Evolutionary conservation across 2,888 invertebrate species (phyloP).

Genomic region (Caenorhabditis sp.): DNA sequence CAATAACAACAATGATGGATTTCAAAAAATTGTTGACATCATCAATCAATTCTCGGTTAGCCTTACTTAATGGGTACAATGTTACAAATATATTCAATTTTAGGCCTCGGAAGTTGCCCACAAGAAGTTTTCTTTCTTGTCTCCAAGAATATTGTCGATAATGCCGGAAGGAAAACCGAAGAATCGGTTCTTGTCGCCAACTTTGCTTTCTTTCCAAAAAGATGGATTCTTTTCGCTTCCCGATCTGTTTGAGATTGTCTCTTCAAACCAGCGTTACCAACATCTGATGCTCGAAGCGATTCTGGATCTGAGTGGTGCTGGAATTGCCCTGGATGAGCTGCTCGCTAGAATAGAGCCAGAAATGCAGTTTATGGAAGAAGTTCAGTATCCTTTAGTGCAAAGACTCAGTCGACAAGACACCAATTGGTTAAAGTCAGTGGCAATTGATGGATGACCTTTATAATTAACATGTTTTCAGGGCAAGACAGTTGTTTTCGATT

Average conservation of each 20-base stretch:
- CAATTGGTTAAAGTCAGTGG: slow-evolving; percentile 63
- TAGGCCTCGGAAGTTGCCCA: slow-evolving; percentile 31
- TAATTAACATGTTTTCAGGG: slow-evolving; percentile 25
- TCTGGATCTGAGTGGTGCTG: slow-evolving; percentile 65
- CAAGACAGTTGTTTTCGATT: slow-evolving; percentile 45
- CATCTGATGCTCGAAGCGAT: slow-evolving; percentile 65
- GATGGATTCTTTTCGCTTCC: slow-evolving; percentile 73
- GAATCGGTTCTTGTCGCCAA: slow-evolving; percentile 68
- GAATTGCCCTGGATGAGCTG: slow-evolving; percentile 54
- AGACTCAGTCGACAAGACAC: slow-evolving; percentile 65
- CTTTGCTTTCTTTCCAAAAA: slow-evolving; percentile 71
- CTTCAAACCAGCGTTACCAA: slow-evolving; percentile 59
- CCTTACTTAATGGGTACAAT: slow-evolving; percentile 19
- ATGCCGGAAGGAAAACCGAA: slow-evolving; percentile 62
- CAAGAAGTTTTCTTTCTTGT: slow-evolving; percentile 66
- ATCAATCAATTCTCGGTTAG: slow-evolving; percentile 55
- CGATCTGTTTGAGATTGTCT: slow-evolving; percentile 66
- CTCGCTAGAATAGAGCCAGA: slow-evolving; percentile 44
- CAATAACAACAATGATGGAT: slow-evolving; percentile 31
- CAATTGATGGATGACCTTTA: no score
- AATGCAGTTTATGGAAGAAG: slow-evolving; percentile 62
- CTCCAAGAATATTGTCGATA: slow-evolving; percentile 69
- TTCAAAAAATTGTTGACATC: slow-evolving; percentile 53
- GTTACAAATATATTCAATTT: neutral
- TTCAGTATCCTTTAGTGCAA: slow-evolving; percentile 68